Conservation (phyloP, 2,888 invertebrate species). For the Lasioglossum lativentre region DNA sequence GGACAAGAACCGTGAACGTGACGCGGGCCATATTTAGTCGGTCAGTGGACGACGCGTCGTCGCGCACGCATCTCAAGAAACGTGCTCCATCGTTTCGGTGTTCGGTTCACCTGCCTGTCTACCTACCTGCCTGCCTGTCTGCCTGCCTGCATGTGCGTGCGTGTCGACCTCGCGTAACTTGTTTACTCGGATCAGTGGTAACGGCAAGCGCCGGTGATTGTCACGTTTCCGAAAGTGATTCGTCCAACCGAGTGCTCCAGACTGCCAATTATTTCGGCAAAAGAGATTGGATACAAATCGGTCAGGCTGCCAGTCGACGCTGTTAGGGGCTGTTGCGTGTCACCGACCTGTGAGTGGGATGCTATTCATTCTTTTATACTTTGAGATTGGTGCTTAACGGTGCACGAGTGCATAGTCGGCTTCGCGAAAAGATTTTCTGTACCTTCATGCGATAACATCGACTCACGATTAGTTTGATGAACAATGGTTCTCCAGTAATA, state of each 20-base stretch:
- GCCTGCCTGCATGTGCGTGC: constrained; percentile 19
- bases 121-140: neutral
- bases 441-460: too few species aligned
- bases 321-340: constrained; percentile 20
- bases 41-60: constrained; percentile 32
- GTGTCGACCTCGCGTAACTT: constrained; percentile 35
- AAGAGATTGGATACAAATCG: constrained; percentile 54
- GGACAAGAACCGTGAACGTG: constrained; percentile 10
- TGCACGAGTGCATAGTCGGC: neutral
- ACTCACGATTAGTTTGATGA: too few species aligned
- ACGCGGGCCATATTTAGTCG: constrained; percentile 31
- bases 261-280: constrained; percentile 57
- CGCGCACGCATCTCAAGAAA: constrained; percentile 20
- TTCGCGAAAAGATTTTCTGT: neutral
- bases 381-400: neutral
- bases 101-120: neutral
- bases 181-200: constrained; percentile 40
- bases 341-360: constrained; percentile 54
- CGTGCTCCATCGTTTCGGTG: neutral
- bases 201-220: constrained; percentile 37
- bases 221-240: constrained; percentile 59
- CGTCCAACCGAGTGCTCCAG: constrained; percentile 36
- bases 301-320: constrained; percentile 6
- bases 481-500: too few species aligned
- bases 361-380: neutral